Evolutionary conservation across 1,140 invertebrate genomes (phyloP).

Genomic region (Drosophila mojavensis): DNA sequence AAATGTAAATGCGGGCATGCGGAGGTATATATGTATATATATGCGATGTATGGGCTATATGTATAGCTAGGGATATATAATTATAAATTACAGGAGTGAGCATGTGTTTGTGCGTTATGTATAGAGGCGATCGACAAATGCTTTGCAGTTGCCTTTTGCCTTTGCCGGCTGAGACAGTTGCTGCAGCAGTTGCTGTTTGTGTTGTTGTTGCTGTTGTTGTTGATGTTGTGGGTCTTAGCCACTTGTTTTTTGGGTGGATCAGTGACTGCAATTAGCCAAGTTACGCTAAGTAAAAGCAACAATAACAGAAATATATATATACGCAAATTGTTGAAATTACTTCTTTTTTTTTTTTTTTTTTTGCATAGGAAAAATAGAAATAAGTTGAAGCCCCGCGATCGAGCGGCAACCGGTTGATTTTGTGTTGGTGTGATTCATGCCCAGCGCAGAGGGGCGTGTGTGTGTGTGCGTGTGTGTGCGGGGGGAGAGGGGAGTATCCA

Average conservation of each 20-base stretch:
- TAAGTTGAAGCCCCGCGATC: conserved; percentile 52
- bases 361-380: conserved; percentile 16
- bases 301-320: conserved; percentile 1
- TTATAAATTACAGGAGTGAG: conserved; percentile 14
- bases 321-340: conserved; percentile 49
- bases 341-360: too few species aligned
- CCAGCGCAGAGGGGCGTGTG: background rate
- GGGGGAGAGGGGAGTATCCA: background rate
- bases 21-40: background rate
- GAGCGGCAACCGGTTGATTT: conserved; percentile 32
- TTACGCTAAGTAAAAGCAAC: conserved; percentile 46
- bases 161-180: conserved; percentile 26
- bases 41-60: background rate
- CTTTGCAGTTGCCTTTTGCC: conserved; percentile 19
- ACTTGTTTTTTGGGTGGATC: conserved; percentile 20
- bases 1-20: conserved; percentile 14
- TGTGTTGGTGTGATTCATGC: conserved; percentile 34
- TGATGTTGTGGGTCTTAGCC: conserved; percentile 10
- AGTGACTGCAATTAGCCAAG: conserved; percentile 52
- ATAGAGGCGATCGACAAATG: background rate
- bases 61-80: conserved; percentile 1
- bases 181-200: background rate
- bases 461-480: background rate
- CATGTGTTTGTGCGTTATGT: background rate
- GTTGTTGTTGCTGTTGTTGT: background rate